Evolutionary conservation across 2,113 vertebrate species (phyloP).

Genomic region (Odontesthes bonariensis): DNA sequence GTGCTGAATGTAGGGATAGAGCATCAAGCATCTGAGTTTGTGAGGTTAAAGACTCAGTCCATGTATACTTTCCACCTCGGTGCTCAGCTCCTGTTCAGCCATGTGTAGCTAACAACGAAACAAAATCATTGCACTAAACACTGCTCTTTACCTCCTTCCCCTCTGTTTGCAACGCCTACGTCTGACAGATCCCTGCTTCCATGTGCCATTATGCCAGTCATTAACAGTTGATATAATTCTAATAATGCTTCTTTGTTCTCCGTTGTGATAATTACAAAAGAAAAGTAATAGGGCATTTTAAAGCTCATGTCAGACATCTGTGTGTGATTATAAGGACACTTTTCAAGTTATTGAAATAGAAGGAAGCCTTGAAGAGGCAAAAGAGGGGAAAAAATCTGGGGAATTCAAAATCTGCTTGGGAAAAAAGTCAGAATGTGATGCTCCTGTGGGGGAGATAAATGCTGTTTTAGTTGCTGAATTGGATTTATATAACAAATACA

Average conservation of each 20-base stretch:
- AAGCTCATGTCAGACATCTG: slow-evolving; percentile 1
- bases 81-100: slow-evolving; percentile 6
- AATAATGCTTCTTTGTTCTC: slow-evolving; percentile 16
- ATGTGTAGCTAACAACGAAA: slow-evolving; percentile 2
- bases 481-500: too few species aligned
- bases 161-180: not conserved
- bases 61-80: slow-evolving; percentile 21
- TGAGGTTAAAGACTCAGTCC: slow-evolving; percentile 7
- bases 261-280: slow-evolving; percentile 12
- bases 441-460: not conserved
- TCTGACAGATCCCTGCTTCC: slow-evolving; percentile 1
- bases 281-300: slow-evolving; percentile 1
- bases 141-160: not conserved
- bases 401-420: not conserved
- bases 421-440: not conserved
- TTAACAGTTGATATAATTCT: slow-evolving; percentile 11
- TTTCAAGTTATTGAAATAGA: not conserved
- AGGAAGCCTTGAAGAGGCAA: slow-evolving; percentile 6
- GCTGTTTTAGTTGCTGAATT: too few species aligned
- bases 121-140: not conserved
- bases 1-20: too few species aligned
- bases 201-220: not conserved
- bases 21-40: not conserved
- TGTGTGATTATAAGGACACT: slow-evolving; percentile 16
- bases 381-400: not conserved